Percentiles rank a stretch among this genome's conserved stretches.
Evolutionary conservation across 1,140 invertebrate genomes (phyloP).

Genomic region (Sycobia sp.): DNA sequence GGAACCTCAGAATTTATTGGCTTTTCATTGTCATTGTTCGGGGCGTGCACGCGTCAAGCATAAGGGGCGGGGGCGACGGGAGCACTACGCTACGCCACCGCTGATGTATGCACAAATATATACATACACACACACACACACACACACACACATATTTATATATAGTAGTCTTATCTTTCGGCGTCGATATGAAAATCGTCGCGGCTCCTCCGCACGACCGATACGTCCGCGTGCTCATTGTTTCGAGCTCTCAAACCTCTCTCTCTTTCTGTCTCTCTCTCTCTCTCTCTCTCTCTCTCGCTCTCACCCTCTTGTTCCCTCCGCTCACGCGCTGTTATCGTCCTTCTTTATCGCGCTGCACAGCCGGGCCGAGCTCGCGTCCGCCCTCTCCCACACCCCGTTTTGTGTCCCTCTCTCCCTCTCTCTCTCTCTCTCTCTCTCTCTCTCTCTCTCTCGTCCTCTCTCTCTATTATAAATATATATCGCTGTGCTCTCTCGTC

Average conservation of each 20-base stretch:
- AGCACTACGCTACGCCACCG: too few relatives aligned
- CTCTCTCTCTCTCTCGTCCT: background rate
- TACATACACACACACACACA: too few relatives aligned
- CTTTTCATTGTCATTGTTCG: conserved; percentile 11
- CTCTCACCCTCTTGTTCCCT: too few relatives aligned
- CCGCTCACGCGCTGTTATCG: background rate
- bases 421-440: background rate
- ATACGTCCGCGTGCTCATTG: conserved; percentile 23
- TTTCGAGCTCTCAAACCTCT: conserved; percentile 1
- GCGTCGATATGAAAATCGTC: conserved; percentile 25
- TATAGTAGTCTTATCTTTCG: conserved; percentile 15
- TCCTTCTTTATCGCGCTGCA: conserved; percentile 15
- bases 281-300: background rate
- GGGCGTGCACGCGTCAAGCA: background rate
- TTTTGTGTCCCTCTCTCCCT: conserved; percentile 3
- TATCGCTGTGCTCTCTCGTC: too few relatives aligned
- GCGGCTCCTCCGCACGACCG: conserved; percentile 9
- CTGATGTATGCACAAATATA: too few relatives aligned
- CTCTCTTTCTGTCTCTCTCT: background rate
- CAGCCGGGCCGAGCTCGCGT: background rate
- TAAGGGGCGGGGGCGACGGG: background rate
- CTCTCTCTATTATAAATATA: too few relatives aligned
- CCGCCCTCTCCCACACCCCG: background rate
- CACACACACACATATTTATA: too few relatives aligned
- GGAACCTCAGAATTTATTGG: conserved; percentile 9